Percentiles rank a stretch among this genome's conserved stretches.
phyloP scores from a whole-genome alignment of 2,113 vertebrate species.

The Tonatia bakeri region DNA sequence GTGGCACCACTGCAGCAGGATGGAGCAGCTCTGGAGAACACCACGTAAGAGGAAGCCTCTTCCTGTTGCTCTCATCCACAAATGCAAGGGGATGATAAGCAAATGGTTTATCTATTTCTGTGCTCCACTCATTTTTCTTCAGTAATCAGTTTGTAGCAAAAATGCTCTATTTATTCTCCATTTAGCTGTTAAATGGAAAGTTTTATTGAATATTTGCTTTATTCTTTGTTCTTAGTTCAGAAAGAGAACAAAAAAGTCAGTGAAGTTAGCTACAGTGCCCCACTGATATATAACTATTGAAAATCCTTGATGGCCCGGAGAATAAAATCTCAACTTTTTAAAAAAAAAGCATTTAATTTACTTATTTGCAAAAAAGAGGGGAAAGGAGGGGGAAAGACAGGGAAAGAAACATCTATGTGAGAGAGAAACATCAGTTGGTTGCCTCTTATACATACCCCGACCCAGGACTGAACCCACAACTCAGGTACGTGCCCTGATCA shows the following conservation, averaged over 20 bases:
- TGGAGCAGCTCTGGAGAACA: neutral
- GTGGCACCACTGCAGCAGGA: neutral
- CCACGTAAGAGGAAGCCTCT: neutral
- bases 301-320: neutral
- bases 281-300: neutral
- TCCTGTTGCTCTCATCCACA: neutral
- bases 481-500: neutral
- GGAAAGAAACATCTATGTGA: no score
- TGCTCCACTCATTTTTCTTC: neutral
- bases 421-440: neutral
- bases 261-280: neutral
- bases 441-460: neutral
- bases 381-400: no score
- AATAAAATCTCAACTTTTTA: neutral
- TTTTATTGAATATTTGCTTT: neutral
- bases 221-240: neutral
- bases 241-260: slow-evolving; percentile 2
- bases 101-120: neutral
- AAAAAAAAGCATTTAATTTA: no score
- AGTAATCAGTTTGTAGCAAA: neutral
- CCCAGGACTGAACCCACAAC: neutral
- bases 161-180: neutral
- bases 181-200: neutral
- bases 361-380: no score
- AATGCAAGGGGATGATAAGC: neutral